A percentile compares a stretch with the other conserved stretches of the same genome.
Evolutionary conservation across 2,888 invertebrate species (phyloP).

Genomic region (Sericinus montela): DNA sequence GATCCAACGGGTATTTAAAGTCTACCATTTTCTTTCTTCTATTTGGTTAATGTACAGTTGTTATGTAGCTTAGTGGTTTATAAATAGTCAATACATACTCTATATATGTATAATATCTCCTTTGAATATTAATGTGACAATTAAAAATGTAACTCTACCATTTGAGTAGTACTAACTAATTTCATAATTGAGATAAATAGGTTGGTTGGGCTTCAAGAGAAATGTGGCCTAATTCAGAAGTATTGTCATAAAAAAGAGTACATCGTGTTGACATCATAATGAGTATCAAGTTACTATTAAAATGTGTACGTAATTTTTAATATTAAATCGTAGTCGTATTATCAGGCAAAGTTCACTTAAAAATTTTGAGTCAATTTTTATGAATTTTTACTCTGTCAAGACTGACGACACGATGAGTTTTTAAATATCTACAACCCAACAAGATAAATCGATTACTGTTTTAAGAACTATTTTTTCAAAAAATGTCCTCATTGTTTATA

Average conservation of each 20-base stretch:
- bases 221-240: neutral
- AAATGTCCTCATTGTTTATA: constrained; percentile 59
- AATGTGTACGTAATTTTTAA: constrained; percentile 20
- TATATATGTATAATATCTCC: constrained; percentile 19
- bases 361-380: constrained; percentile 48
- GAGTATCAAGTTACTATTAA: too few relatives aligned
- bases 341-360: constrained; percentile 4
- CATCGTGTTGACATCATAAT: too few relatives aligned
- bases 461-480: constrained; percentile 56
- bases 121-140: neutral
- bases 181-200: neutral
- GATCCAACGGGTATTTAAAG: constrained; percentile 38
- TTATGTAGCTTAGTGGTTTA: constrained; percentile 54
- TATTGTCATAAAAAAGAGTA: neutral
- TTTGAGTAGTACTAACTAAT: constrained; percentile 7
- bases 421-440: constrained; percentile 38
- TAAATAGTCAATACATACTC: constrained; percentile 12
- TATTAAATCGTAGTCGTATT: neutral
- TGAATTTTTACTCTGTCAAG: constrained; percentile 59
- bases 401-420: constrained; percentile 52
- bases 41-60: constrained; percentile 46
- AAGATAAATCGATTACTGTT: constrained; percentile 45
- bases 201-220: constrained; percentile 1
- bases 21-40: constrained; percentile 27
- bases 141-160: neutral